A percentile compares a stretch with the other conserved stretches of the same genome.
Conservation (phyloP, 2,797 vertebrate genomes). For the Semaprochilodus insignis region DNA sequence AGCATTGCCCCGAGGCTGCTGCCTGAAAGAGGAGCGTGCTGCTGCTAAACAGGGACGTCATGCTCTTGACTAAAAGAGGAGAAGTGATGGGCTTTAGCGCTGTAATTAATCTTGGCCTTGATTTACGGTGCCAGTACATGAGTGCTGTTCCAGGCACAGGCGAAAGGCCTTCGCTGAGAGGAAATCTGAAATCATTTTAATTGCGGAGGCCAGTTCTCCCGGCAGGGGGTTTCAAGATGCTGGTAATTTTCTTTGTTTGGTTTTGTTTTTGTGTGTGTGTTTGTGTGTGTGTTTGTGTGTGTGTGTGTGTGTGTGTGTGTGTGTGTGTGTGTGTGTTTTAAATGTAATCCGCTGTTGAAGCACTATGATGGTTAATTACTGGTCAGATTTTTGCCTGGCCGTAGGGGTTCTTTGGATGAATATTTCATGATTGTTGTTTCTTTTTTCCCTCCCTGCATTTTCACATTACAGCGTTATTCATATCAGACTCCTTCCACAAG, state of each 20-base stretch:
- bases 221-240: constrained; percentile 52
- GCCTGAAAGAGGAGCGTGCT: constrained; percentile 29
- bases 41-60: constrained; percentile 45
- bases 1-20: constrained; percentile 33
- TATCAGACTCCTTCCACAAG: constrained; percentile 18
- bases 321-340: background rate
- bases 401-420: constrained; percentile 33
- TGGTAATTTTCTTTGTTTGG: constrained; percentile 55
- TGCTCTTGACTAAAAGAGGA: constrained; percentile 46
- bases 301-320: no score
- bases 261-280: background rate
- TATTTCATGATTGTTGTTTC: constrained; percentile 41
- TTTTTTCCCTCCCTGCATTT: background rate
- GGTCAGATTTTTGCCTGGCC: constrained; percentile 32
- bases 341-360: constrained; percentile 39
- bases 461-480: background rate
- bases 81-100: constrained; percentile 48
- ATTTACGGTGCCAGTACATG: constrained; percentile 40
- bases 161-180: constrained; percentile 38
- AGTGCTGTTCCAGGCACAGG: constrained; percentile 41
- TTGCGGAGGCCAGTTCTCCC: constrained; percentile 50
- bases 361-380: constrained; percentile 53
- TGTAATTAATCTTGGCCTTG: constrained; percentile 57
- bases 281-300: background rate
- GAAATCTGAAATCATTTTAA: constrained; percentile 61